phyloP scores from a whole-genome alignment of 2,888 invertebrate genomes.

The Rhagonycha lutea region DNA sequence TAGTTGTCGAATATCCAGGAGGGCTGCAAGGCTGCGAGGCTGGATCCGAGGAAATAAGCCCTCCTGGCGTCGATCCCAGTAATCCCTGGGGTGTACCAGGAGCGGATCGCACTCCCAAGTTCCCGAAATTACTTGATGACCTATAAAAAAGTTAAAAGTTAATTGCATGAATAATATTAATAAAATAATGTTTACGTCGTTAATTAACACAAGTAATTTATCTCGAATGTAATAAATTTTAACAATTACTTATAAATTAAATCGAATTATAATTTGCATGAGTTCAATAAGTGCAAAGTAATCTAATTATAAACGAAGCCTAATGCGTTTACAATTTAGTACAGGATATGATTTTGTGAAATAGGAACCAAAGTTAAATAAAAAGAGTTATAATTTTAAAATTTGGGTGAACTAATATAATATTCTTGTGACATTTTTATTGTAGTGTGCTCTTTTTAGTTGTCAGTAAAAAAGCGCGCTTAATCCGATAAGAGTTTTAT shows the following conservation, averaged over 20 bases:
- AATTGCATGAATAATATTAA: background rate
- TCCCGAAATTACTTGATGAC: conserved; percentile 67
- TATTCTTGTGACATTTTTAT: no score
- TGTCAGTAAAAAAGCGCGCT: background rate
- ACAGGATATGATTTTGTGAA: background rate
- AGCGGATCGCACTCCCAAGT: conserved; percentile 68
- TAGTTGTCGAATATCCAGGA: conserved; percentile 44
- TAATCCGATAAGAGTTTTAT: background rate
- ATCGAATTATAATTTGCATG: background rate
- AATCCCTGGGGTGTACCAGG: conserved; percentile 67
- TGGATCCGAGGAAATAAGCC: conserved; percentile 36
- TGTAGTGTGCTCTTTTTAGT: background rate
- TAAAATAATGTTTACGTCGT: background rate
- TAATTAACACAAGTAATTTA: background rate
- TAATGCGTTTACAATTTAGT: no score
- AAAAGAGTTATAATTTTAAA: background rate
- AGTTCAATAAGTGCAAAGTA: background rate
- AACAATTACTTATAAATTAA: background rate
- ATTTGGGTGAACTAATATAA: no score
- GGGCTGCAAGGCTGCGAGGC: conserved; percentile 48
- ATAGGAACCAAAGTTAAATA: no score
- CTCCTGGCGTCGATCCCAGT: conserved; percentile 57
- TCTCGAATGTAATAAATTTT: background rate
- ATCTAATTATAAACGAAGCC: no score
- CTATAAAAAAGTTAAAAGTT: conserved; percentile 51